A percentile compares a stretch with the other conserved stretches of the same genome.
These are phyloP conservation scores for Cercocebus atys DNA, from an alignment of 2,113 vertebrate genomes.

Conservation along the genomic window DNA sequence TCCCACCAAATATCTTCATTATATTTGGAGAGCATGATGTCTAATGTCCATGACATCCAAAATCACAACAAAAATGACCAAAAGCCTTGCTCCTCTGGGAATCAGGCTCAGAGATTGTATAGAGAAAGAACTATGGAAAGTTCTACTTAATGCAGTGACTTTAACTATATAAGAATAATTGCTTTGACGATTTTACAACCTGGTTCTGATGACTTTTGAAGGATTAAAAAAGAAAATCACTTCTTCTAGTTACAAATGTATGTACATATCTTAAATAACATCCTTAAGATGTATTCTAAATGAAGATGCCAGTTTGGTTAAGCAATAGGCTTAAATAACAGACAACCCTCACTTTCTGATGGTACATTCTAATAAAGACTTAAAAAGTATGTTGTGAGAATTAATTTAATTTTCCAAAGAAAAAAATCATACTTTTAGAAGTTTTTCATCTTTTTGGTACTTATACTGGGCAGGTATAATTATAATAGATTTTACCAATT, in stretches of 20 bases:
- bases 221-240: constrained; percentile 5
- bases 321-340: not conserved
- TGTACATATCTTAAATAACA: not conserved
- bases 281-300: not conserved
- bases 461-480: not conserved
- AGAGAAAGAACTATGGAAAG: not conserved
- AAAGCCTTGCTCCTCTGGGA: not conserved
- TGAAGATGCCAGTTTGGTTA: not conserved
- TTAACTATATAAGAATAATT: not conserved
- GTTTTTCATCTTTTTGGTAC: not conserved
- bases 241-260: not conserved
- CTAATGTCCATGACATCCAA: not conserved
- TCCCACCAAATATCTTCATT: constrained; percentile 26
- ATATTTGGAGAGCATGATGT: not conserved
- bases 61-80: not conserved
- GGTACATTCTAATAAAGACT: not conserved
- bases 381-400: not conserved
- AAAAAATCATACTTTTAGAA: not conserved
- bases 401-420: not conserved
- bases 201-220: constrained; percentile 19
- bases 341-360: not conserved
- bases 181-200: not conserved
- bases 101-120: not conserved
- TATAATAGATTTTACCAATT: not conserved
- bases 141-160: not conserved